Conservation (phyloP, 2,113 vertebrate genomes). For the Pteronura brasiliensis region DNA sequence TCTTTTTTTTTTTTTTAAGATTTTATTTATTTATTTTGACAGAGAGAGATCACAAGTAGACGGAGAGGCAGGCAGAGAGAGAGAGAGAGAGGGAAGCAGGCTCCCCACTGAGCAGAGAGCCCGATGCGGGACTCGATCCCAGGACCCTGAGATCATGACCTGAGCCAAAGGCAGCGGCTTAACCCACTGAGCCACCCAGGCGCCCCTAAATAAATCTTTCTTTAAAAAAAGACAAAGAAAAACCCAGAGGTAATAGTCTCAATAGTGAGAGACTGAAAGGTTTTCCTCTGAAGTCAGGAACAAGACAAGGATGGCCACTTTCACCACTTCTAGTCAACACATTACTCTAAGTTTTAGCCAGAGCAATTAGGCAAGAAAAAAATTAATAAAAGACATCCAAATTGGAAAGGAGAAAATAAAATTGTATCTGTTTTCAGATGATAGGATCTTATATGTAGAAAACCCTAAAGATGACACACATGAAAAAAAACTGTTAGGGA, state of each 20-base stretch:
- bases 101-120: too few relatives aligned
- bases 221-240: neutral
- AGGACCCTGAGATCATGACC: too few relatives aligned
- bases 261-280: neutral
- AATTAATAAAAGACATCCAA: neutral
- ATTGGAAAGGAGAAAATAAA: neutral
- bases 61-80: too few relatives aligned
- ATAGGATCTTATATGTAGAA: neutral
- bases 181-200: too few relatives aligned
- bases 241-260: neutral
- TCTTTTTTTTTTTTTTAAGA: too few relatives aligned
- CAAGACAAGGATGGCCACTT: neutral
- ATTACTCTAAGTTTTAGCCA: neutral
- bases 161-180: too few relatives aligned
- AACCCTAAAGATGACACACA: neutral
- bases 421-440: neutral
- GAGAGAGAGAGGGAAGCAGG: too few relatives aligned
- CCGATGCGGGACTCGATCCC: too few relatives aligned
- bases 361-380: neutral
- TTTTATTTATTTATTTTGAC: too few relatives aligned
- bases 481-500: neutral
- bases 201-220: neutral
- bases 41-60: too few relatives aligned
- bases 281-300: neutral
- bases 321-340: neutral